These are phyloP conservation scores for Idaea biselata DNA, from an alignment of 2,888 invertebrate genomes.

Conservation along the genomic window DNA sequence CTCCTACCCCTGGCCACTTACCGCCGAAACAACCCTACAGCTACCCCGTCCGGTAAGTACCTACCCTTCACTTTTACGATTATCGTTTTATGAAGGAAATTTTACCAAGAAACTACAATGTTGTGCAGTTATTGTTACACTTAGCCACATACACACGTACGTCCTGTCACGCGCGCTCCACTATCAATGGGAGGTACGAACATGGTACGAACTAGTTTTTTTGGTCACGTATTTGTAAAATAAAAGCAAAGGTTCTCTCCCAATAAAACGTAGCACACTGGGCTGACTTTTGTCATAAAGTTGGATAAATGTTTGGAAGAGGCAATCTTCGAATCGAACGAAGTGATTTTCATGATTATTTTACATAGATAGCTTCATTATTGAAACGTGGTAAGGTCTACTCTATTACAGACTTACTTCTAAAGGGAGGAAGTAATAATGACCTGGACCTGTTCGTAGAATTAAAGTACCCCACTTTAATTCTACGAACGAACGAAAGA, in stretches of 20 bases:
- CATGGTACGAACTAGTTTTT: neutral
- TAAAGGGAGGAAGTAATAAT: no score
- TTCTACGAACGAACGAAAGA: no score
- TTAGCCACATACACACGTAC: neutral
- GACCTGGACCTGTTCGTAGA: no score
- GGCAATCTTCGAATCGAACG: no score
- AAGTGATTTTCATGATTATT: no score
- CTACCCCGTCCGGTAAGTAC: neutral
- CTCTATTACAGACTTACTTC: no score
- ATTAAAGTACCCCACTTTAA: no score
- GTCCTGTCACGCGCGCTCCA: neutral
- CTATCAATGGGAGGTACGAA: neutral
- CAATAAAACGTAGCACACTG: neutral
- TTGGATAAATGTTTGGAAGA: no score
- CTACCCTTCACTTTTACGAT: slow-evolving; percentile 4
- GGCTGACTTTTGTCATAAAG: no score
- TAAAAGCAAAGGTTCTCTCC: neutral
- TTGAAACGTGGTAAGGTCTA: no score
- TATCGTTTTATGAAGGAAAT: slow-evolving; percentile 5
- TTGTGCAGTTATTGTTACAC: neutral
- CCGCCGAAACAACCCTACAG: neutral
- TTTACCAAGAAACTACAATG: slow-evolving; percentile 2
- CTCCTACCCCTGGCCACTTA: neutral
- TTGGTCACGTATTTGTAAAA: neutral
- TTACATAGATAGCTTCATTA: no score